A percentile compares a stretch with the other conserved stretches of the same genome.
phyloP scores from a whole-genome alignment of 53 echinoderm and acorn worm species.

The Echinarachnius parma region DNA sequence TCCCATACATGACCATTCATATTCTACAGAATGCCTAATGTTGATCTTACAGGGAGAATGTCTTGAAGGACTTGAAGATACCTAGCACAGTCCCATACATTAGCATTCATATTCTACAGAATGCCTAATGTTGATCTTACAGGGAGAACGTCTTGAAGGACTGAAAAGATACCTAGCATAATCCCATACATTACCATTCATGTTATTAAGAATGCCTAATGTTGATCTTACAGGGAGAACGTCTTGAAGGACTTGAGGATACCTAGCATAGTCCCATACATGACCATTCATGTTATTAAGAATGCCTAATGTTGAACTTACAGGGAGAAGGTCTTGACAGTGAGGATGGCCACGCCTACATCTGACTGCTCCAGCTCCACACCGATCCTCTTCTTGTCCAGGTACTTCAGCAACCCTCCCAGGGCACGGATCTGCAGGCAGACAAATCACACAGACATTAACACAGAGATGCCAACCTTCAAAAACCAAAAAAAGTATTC shows the following conservation, averaged over 20 bases:
- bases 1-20: too few species aligned
- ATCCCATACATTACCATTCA: too few species aligned
- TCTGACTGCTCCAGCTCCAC: conserved; percentile 69
- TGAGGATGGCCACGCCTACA: conserved; percentile 64
- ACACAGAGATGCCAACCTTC: too few species aligned
- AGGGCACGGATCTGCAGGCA: conserved; percentile 75
- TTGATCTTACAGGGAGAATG: too few species aligned
- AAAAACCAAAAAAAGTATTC: too few species aligned
- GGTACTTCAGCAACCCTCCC: conserved; percentile 81
- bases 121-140: too few species aligned
- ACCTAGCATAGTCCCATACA: too few species aligned
- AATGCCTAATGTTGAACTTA: conserved; percentile 49
- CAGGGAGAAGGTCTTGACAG: conserved; percentile 85
- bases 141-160: not conserved
- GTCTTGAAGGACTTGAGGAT: not conserved
- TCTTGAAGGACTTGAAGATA: too few species aligned
- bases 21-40: too few species aligned
- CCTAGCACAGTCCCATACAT: too few species aligned
- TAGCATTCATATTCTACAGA: too few species aligned
- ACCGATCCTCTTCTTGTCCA: conserved; percentile 89
- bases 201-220: not conserved
- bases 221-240: not conserved
- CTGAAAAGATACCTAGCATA: not conserved
- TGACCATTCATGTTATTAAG: not conserved
- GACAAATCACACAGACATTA: too few species aligned